Evolutionary conservation across 2,797 vertebrate species (phyloP).

Genomic region (Sebastes oblongus): DNA sequence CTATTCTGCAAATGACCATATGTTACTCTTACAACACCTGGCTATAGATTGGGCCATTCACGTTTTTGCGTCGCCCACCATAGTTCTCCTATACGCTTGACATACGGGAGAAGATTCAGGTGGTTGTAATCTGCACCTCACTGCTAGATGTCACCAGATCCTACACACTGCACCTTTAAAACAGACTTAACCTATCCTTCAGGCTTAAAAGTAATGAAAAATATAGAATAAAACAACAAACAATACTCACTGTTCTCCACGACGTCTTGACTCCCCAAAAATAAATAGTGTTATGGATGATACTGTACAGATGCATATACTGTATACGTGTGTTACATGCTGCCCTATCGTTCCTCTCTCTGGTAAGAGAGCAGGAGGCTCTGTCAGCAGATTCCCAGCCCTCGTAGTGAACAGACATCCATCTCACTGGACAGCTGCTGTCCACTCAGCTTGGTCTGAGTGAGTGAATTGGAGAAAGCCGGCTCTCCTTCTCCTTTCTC

Average conservation of each 20-base stretch:
- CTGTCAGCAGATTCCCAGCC: conserved; percentile 52
- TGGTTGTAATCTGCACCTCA: no score
- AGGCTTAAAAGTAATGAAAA: neutral
- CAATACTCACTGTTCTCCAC: neutral
- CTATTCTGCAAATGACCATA: no score
- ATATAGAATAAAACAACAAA: neutral
- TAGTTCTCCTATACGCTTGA: no score
- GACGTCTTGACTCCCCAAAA: neutral
- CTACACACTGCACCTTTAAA: no score
- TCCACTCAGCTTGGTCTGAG: conserved; percentile 42
- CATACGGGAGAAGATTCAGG: no score
- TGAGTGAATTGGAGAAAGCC: conserved; percentile 25
- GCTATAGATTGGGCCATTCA: no score
- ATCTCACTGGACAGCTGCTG: conserved; percentile 55
- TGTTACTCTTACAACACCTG: no score
- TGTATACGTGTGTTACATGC: neutral
- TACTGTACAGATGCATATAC: neutral
- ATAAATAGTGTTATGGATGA: neutral
- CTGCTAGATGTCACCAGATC: no score
- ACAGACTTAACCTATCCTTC: neutral
- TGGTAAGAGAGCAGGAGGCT: neutral
- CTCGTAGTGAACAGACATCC: conserved; percentile 44
- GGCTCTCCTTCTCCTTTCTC: neutral
- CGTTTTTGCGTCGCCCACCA: accelerated
- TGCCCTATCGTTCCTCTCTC: neutral